Conservation (phyloP, 2,113 vertebrate genomes). For the Oceanites oceanicus region DNA sequence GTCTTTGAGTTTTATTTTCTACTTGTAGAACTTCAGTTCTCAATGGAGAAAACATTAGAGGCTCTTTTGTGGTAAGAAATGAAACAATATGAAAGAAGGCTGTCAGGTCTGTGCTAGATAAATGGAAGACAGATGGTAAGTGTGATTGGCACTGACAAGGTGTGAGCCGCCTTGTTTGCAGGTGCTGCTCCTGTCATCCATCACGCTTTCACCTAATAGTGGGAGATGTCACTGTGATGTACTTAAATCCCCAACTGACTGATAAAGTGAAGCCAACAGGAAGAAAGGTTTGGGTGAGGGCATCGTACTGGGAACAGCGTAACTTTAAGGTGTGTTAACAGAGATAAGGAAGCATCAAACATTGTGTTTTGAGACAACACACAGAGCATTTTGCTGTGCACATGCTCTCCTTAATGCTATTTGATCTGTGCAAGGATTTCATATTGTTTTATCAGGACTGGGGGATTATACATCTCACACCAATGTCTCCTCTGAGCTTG, state of each 20-base stretch:
- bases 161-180: constrained; percentile 71
- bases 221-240: constrained; percentile 71
- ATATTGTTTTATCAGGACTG: neutral
- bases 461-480: neutral
- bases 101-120: constrained; percentile 61
- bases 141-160: constrained; percentile 70
- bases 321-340: neutral
- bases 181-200: constrained; percentile 80
- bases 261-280: constrained; percentile 9
- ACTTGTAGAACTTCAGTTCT: neutral
- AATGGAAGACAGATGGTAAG: constrained; percentile 82
- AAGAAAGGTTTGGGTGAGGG: neutral
- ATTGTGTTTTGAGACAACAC: neutral
- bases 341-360: neutral
- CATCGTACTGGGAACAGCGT: neutral
- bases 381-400: neutral
- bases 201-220: constrained; percentile 77
- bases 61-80: constrained; percentile 70
- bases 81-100: constrained; percentile 56
- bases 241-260: constrained; percentile 38
- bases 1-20: neutral
- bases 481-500: neutral
- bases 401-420: neutral
- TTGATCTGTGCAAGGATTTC: neutral
- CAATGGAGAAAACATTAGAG: constrained; percentile 30